Percentiles rank a stretch among this genome's conserved stretches.
Conservation (phyloP, 2,113 vertebrate species). For the Turnix velox region DNA sequence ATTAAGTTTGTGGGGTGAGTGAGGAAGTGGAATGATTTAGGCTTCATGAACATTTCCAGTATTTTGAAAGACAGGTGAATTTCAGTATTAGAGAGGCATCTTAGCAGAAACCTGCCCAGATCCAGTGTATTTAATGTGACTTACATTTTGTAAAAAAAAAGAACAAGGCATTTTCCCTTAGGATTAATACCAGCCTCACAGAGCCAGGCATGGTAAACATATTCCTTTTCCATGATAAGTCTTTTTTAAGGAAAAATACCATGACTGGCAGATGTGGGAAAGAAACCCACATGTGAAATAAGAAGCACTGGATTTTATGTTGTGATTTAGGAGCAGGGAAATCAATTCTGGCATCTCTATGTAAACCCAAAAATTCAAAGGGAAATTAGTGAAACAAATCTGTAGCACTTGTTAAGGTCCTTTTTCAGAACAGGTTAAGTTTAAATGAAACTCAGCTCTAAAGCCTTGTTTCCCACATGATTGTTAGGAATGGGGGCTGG, state of each 20-base stretch:
- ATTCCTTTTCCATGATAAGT: background rate
- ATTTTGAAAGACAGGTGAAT: slow-evolving; percentile 1
- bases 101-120: background rate
- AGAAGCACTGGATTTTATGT: background rate
- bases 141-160: background rate
- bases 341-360: background rate
- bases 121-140: background rate
- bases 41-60: background rate
- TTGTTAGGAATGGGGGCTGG: background rate
- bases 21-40: background rate
- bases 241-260: background rate
- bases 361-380: background rate
- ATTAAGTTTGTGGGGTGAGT: background rate
- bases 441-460: background rate
- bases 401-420: background rate
- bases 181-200: background rate
- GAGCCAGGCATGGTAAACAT: background rate
- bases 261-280: background rate
- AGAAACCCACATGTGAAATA: background rate
- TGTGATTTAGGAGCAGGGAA: background rate
- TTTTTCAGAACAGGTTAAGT: background rate
- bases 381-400: background rate
- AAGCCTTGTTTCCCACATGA: background rate
- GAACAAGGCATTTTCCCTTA: background rate
- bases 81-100: background rate